A percentile compares a stretch with the other conserved stretches of the same genome.
Evolutionary conservation across 1,140 invertebrate species (phyloP).

Genomic region (Whitmania pigra): DNA sequence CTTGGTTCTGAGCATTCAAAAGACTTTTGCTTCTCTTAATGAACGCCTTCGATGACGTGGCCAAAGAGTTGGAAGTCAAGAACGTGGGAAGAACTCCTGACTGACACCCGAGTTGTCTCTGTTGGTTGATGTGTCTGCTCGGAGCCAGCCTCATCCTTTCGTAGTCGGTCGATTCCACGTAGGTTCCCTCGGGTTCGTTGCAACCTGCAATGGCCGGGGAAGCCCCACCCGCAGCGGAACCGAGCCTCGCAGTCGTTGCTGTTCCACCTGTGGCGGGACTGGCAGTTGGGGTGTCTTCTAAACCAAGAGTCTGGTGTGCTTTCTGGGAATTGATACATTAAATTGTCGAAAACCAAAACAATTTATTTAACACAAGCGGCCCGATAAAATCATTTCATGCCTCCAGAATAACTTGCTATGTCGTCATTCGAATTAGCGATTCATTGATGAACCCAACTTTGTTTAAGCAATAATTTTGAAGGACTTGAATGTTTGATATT

Average conservation of each 20-base stretch:
- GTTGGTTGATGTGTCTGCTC: not conserved
- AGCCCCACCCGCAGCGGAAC: not conserved
- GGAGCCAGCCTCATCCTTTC: not conserved
- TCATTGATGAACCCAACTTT: not conserved
- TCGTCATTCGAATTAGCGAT: not conserved
- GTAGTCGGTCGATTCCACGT: not conserved
- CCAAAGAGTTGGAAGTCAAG: not conserved
- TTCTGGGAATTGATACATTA: not conserved
- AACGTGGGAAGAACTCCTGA: slow-evolving; percentile 2
- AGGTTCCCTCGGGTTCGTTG: not conserved
- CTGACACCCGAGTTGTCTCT: not conserved
- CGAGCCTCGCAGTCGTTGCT: not conserved
- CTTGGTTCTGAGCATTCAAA: not conserved
- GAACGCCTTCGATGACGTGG: not conserved
- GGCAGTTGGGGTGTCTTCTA: slow-evolving; percentile 1
- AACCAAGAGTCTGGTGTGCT: not conserved
- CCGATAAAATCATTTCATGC: not conserved
- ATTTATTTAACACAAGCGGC: not conserved
- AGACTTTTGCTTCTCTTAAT: not conserved
- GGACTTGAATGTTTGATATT: not conserved
- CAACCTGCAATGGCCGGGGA: not conserved
- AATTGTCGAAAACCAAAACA: too few relatives aligned
- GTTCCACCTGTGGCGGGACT: not conserved
- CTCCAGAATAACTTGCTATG: not conserved
- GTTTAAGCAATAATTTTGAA: not conserved